Base-by-base conservation (phyloP, 2,113 vertebrate species). In the Centropus bengalensis region DNA sequence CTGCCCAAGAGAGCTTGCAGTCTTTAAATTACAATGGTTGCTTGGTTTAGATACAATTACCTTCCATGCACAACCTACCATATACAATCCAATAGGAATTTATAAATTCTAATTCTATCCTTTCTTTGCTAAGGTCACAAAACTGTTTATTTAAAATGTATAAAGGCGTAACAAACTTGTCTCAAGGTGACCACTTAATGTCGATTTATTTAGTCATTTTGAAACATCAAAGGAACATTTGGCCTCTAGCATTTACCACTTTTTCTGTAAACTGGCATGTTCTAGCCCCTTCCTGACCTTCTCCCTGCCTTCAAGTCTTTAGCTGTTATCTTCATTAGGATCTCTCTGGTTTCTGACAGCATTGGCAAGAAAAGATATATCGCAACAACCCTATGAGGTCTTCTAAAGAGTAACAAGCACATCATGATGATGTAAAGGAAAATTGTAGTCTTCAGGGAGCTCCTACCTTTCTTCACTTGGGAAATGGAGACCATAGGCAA, bases 131-230 rank as follows among this genome's bases (percentile, higher is more conserved):
- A 47, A 32, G 20, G 47, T 38, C 8, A 55, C 11, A 66, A 78
- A 91, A n/a, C 5, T 38, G 13, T 14, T 51, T 59, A 20, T 27
- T 81, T 24, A 40, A 60, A 86, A 38, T 33, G 33, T 8, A 22
- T 22, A 56, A 67, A 44, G 12, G 28, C 33, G 6, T 5, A 44
- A 36, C 9, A 49, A 79, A 23, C 22, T 63, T 45, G 19, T 67
- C 47, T 56, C 0, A 0, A 17, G 33, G 20, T 28, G 23, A 54
- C 33, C 3, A 8, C 22, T 38, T 62, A 32, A 6, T 2, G 2
- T 56, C 58, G 63, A 62, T 75, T 63, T 58, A 47, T 64, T 51
- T 9, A 26, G 73, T 55, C 5, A 7, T 51, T 92, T 51, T 44
- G 73, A 81, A 54, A 64, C 66, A 91, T 42, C 28, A 84, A 59